Base-by-base conservation (phyloP, 2,888 invertebrate genomes). In the Tetheella fluctuosa region DNA sequence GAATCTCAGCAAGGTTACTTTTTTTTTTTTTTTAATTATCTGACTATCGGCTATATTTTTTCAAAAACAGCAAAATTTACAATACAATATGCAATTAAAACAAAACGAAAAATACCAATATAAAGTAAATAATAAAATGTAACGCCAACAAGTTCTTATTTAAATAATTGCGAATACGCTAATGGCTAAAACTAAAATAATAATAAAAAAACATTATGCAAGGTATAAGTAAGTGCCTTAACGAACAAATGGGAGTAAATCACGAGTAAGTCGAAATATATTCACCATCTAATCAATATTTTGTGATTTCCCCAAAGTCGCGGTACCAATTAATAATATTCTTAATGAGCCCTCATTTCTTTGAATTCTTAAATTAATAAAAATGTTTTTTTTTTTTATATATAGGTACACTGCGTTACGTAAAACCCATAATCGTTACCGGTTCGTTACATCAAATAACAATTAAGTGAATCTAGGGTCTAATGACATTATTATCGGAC, bases 341-440 rank as follows among this genome's bases (percentile, higher is more conserved):
- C 39, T n/a, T 39, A 39, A 39, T 39, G 39, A 39, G 39, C 39
- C 48, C 48, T 48, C 48, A 10, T 48, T 34, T 48, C 20, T 8
- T 48, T n/a, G 3, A 48, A 42, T 48, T 48, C 48, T 17, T 48
- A 20, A 20, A 48, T 48, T 20, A n/a, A 20, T 48, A 48, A 48
- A 48, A 48, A 48, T 1, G 48, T 20, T 20, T 20, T 7, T 48
- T 48, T 48, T 20, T n/a, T n/a, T n/a, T n/a, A n/a, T n/a, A n/a
- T n/a, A n/a, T n/a, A 42, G 7, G n/a, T 20, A 2, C 2, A 48
- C 1, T 20, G 20, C 20, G 15, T 48, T 48, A 10, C 48, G 48
- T 48, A 48, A 48, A 48, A 48, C 48, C 48, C 48, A 48, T 10
- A 48, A 48, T 20, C 48, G 48, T 48, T 48, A 48, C 48, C 48